phyloP scores from a whole-genome alignment of 2,888 invertebrate genomes.

The Spodoptera littoralis region DNA sequence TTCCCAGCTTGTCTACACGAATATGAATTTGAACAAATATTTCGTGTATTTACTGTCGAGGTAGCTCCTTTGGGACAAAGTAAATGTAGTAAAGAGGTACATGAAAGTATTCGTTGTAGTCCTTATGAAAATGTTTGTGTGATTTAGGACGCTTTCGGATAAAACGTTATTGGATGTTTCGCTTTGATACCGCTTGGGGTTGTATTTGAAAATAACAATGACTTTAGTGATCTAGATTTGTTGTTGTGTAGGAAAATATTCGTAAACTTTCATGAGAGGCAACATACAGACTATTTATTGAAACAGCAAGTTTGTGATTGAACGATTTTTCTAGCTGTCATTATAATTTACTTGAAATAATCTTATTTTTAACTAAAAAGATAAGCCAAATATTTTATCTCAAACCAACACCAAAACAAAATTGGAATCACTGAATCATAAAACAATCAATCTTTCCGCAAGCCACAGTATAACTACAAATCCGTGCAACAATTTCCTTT shows the following conservation, averaged over 20 bases:
- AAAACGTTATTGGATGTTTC: conserved; percentile 37
- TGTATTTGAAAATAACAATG: conserved; percentile 5
- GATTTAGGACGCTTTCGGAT: conserved; percentile 29
- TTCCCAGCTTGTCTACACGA: conserved; percentile 28
- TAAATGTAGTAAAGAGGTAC: conserved; percentile 42
- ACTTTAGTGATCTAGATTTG: not conserved
- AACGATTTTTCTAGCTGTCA: too few species aligned
- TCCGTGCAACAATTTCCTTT: conserved; percentile 36
- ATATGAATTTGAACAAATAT: conserved; percentile 57
- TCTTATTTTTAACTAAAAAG: too few species aligned
- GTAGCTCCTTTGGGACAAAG: conserved; percentile 42
- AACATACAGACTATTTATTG: too few species aligned
- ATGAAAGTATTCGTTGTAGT: conserved; percentile 43
- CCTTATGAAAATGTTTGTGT: conserved; percentile 46
- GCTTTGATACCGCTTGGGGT: conserved; percentile 14
- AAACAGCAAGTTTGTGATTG: too few species aligned
- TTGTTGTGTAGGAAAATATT: too few species aligned
- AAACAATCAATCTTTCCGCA: conserved; percentile 27
- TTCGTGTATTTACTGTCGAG: conserved; percentile 49
- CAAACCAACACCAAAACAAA: not conserved
- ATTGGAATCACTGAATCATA: conserved; percentile 17
- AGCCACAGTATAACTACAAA: conserved; percentile 26
- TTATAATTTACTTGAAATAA: too few species aligned
- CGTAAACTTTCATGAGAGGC: too few species aligned
- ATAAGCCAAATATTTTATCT: too few species aligned